These are phyloP conservation scores for Cyclophora albipunctata DNA, from an alignment of 2,888 invertebrate genomes.

Conservation along the genomic window DNA sequence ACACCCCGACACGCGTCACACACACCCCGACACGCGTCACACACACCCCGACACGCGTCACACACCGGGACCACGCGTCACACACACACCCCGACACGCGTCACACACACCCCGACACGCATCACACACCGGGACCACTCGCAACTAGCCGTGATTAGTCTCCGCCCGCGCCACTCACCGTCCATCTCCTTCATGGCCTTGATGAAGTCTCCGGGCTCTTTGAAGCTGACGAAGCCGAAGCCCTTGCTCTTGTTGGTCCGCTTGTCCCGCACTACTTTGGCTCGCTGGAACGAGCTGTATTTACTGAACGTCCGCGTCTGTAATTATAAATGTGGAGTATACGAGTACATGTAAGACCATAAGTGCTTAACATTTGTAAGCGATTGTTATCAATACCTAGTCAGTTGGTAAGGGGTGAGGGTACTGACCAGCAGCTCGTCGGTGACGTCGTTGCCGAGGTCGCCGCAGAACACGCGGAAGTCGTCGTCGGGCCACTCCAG, in stretches of 20 bases:
- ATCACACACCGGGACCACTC: neutral
- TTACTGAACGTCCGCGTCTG: conserved; percentile 94
- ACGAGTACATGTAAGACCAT: too few relatives aligned
- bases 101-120: neutral
- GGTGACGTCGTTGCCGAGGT: conserved; percentile 98
- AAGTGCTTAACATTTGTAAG: too few relatives aligned
- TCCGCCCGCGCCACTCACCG: conserved; percentile 74
- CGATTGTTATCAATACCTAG: too few relatives aligned
- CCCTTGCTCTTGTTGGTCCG: conserved; percentile 98
- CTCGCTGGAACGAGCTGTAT: conserved; percentile 93
- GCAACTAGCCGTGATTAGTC: too few relatives aligned
- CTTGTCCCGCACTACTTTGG: conserved; percentile 97
- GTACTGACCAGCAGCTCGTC: conserved; percentile 88
- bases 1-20: too few relatives aligned
- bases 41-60: too few relatives aligned
- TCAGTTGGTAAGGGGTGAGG: too few relatives aligned
- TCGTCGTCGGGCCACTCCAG: conserved; percentile 99
- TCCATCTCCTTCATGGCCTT: conserved; percentile 99
- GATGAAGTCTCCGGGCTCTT: conserved; percentile 97
- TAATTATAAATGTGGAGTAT: conserved; percentile 6
- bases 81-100: conserved; percentile 1
- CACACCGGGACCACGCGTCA: too few relatives aligned
- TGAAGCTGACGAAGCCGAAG: conserved; percentile 98
- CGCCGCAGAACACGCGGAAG: conserved; percentile 99
- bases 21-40: conserved; percentile 66